These are phyloP conservation scores for Coelogynopora nodosa DNA, from an alignment of 2,888 invertebrate species.

Conservation along the genomic window DNA sequence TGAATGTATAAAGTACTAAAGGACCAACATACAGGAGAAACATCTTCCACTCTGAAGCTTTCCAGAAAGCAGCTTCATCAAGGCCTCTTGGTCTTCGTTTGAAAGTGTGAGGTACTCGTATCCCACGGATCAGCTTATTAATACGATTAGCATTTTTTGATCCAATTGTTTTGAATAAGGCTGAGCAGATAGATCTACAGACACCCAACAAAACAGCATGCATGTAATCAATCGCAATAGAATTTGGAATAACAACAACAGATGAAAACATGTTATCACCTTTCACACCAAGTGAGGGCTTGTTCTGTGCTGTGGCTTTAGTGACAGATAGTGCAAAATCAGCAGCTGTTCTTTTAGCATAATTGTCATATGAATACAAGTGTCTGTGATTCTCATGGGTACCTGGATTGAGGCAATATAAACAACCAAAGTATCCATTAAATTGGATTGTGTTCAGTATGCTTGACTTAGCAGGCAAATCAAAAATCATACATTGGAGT, in stretches of 20 bases:
- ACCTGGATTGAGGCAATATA: neutral
- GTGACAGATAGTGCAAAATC: neutral
- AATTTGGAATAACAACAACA: neutral
- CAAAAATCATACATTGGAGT: neutral
- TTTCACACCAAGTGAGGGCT: neutral
- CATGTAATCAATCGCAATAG: neutral
- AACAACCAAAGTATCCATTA: constrained; percentile 8
- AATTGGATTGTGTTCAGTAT: neutral
- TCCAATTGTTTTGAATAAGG: neutral
- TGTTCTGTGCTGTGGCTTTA: neutral
- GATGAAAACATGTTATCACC: neutral
- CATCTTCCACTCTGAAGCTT: neutral
- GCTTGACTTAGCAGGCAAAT: neutral
- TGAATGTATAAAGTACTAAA: neutral
- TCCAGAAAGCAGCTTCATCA: neutral
- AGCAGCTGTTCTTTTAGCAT: neutral
- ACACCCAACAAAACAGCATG: neutral
- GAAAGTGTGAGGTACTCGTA: neutral
- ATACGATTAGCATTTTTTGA: neutral
- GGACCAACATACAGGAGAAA: neutral
- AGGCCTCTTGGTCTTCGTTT: neutral
- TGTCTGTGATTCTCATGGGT: neutral
- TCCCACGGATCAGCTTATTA: neutral
- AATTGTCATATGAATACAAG: neutral
- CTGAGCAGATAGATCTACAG: neutral